Evolutionary conservation across 2,888 invertebrate genomes (phyloP).

Genomic region (Serripes groenlandicus): DNA sequence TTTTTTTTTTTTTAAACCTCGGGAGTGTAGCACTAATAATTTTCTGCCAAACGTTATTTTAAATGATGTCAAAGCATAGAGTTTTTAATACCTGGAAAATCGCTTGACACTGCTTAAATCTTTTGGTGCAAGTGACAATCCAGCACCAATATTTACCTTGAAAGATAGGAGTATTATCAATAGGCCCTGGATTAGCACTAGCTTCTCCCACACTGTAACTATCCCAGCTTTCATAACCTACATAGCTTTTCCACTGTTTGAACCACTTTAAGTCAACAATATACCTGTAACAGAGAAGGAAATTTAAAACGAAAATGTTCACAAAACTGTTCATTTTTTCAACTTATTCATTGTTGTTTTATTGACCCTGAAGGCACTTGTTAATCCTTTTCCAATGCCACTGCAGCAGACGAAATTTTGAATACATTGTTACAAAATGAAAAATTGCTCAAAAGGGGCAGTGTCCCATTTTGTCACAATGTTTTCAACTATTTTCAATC

Average conservation of each 20-base stretch:
- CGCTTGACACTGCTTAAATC: not conserved
- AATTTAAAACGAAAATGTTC: not conserved
- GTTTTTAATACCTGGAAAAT: not conserved
- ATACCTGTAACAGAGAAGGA: too few relatives aligned
- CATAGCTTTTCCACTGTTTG: slow-evolving; percentile 87
- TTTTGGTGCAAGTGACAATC: not conserved
- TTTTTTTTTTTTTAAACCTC: too few relatives aligned
- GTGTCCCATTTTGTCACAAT: not conserved
- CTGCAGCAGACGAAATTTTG: not conserved
- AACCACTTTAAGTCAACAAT: slow-evolving; percentile 87
- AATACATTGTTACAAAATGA: not conserved
- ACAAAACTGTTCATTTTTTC: too few relatives aligned
- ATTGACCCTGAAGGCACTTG: too few relatives aligned
- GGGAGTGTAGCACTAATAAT: not conserved
- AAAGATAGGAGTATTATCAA: slow-evolving; percentile 86
- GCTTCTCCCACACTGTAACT: slow-evolving; percentile 81
- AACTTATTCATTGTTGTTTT: too few relatives aligned
- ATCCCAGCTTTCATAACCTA: slow-evolving; percentile 86
- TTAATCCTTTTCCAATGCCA: too few relatives aligned
- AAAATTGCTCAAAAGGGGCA: not conserved
- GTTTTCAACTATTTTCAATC: not conserved
- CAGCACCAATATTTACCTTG: slow-evolving; percentile 77
- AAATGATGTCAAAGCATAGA: not conserved
- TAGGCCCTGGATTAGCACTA: slow-evolving; percentile 86
- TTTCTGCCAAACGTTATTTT: not conserved